Percentiles rank a stretch among this genome's conserved stretches.
Conservation (phyloP, 2,888 invertebrate species). For the Pantelozetes paolii region DNA sequence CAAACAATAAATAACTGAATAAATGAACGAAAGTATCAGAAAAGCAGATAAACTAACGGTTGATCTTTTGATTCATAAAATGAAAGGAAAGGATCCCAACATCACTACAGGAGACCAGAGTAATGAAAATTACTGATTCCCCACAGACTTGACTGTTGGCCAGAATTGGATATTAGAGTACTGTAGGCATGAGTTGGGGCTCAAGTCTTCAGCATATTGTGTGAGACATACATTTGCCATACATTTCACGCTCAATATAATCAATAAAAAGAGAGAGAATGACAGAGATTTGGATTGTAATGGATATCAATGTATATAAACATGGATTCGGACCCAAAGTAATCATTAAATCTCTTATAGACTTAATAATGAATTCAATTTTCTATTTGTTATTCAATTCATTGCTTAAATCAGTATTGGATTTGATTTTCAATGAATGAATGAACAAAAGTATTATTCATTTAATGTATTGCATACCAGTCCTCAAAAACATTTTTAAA, state of each 20-base stretch:
- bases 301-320: neutral
- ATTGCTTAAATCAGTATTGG: no score
- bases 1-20: slow-evolving; percentile 27
- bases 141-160: neutral
- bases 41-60: slow-evolving; percentile 22
- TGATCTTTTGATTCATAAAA: slow-evolving; percentile 35
- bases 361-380: neutral
- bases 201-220: slow-evolving; percentile 5
- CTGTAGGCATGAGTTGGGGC: slow-evolving; percentile 1
- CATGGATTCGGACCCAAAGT: neutral
- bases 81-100: neutral
- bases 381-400: slow-evolving; percentile 3
- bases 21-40: slow-evolving; percentile 18
- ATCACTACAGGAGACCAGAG: slow-evolving; percentile 19
- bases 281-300: neutral
- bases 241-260: slow-evolving; percentile 35
- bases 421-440: no score
- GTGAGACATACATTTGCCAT: neutral
- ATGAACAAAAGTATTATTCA: no score
- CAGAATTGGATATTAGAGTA: slow-evolving; percentile 10
- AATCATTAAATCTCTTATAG: neutral
- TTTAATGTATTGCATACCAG: no score
- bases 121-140: slow-evolving; percentile 36
- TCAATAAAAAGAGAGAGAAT: slow-evolving; percentile 24
- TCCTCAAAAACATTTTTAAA: no score